A percentile compares a stretch with the other conserved stretches of the same genome.
These are phyloP conservation scores for Cenopis cana DNA, from an alignment of 2,888 invertebrate species.

Conservation along the genomic window DNA sequence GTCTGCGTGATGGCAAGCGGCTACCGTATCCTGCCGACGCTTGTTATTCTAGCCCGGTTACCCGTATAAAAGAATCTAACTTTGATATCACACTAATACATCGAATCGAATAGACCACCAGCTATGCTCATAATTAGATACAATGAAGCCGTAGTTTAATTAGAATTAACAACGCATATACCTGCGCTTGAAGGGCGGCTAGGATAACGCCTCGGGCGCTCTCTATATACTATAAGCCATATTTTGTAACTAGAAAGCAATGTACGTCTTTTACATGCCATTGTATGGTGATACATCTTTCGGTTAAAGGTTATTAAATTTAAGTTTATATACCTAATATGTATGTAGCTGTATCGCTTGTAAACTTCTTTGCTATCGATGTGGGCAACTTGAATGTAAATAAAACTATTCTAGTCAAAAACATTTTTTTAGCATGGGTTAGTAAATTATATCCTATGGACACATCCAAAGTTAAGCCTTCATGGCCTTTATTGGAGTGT, in stretches of 20 bases:
- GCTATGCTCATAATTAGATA: slow-evolving; percentile 37
- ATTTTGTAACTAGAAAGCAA: slow-evolving; percentile 14
- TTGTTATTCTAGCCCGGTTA: too few relatives aligned
- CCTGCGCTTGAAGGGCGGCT: slow-evolving; percentile 29
- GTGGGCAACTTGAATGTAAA: background rate
- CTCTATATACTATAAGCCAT: background rate
- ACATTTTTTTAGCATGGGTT: too few relatives aligned
- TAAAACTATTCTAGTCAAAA: background rate
- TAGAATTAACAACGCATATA: slow-evolving; percentile 37
- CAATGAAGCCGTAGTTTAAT: slow-evolving; percentile 43
- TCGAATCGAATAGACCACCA: background rate
- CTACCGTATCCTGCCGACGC: too few relatives aligned
- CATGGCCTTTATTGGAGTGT: too few relatives aligned
- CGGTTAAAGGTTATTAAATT: slow-evolving; percentile 4
- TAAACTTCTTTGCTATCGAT: background rate
- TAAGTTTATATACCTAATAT: background rate
- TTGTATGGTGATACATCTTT: background rate
- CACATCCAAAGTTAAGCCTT: too few relatives aligned
- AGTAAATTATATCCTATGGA: too few relatives aligned
- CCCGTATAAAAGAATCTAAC: too few relatives aligned
- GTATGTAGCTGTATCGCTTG: background rate
- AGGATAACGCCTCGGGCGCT: slow-evolving; percentile 28
- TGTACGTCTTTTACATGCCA: slow-evolving; percentile 10
- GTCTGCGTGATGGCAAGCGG: too few relatives aligned
- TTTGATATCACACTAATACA: background rate